phyloP scores from a whole-genome alignment of 1,140 invertebrate genomes.

The Leptestheria dahalacensis region DNA sequence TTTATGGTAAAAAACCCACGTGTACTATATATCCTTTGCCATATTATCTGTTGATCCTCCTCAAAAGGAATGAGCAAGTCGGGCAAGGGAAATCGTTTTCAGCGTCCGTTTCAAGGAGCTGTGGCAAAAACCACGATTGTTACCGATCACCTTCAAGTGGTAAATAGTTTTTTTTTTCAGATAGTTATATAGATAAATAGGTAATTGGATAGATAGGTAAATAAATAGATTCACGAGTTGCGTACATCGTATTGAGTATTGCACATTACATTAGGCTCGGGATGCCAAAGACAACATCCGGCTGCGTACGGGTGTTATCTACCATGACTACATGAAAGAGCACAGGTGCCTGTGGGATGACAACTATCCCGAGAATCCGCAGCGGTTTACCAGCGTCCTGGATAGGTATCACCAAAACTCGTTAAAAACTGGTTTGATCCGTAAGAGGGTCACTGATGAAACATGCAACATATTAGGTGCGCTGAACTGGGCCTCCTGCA shows the following conservation, averaged over 20 bases:
- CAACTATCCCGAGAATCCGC: slow-evolving; percentile 65
- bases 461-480: slow-evolving; percentile 38
- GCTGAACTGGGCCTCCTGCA: slow-evolving; percentile 51
- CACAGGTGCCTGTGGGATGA: slow-evolving; percentile 70
- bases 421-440: not conserved
- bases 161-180: not conserved
- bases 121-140: not conserved
- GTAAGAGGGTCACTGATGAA: slow-evolving; percentile 3
- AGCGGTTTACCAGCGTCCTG: slow-evolving; percentile 50
- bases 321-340: slow-evolving; percentile 55
- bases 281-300: slow-evolving; percentile 39
- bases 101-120: not conserved
- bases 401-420: slow-evolving; percentile 34
- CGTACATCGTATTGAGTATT: too few species aligned
- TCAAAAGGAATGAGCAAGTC: not conserved
- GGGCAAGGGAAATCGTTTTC: not conserved
- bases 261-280: slow-evolving; percentile 34
- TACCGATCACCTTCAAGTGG: not conserved
- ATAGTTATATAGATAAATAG: not conserved
- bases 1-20: too few species aligned
- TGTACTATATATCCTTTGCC: too few species aligned
- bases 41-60: too few species aligned
- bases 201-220: too few species aligned
- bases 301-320: slow-evolving; percentile 56
- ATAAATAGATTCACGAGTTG: too few species aligned